These are phyloP conservation scores for Cydia strobilella DNA, from an alignment of 1,140 invertebrate species.

Conservation along the genomic window DNA sequence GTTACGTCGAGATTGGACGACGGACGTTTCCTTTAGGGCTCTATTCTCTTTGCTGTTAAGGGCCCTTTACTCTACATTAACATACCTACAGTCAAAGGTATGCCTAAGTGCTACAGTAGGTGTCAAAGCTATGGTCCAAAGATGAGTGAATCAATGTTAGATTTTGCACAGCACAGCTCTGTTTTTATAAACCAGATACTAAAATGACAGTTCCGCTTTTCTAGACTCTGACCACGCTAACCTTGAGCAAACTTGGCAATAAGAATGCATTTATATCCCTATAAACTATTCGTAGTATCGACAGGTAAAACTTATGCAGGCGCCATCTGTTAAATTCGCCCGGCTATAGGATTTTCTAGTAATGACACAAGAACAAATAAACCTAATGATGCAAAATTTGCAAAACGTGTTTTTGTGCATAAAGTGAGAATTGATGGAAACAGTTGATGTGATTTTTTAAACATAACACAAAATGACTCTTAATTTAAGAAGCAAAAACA, in stretches of 20 bases:
- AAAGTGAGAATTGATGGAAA: background rate
- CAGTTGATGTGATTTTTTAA: background rate
- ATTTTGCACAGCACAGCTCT: too few relatives aligned
- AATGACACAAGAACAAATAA: background rate
- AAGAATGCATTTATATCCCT: too few relatives aligned
- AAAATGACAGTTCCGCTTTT: too few relatives aligned
- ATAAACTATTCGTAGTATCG: too few relatives aligned
- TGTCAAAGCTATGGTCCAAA: background rate
- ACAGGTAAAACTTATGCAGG: too few relatives aligned
- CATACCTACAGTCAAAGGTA: background rate
- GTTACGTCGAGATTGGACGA: background rate
- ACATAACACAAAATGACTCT: background rate
- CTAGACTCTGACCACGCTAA: too few relatives aligned
- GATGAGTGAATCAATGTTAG: background rate
- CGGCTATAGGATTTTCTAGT: background rate
- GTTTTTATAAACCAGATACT: too few relatives aligned
- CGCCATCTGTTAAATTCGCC: too few relatives aligned
- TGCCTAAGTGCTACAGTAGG: background rate
- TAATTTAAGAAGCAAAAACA: background rate
- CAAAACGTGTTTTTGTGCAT: background rate
- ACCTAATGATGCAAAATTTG: background rate
- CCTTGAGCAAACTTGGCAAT: too few relatives aligned
- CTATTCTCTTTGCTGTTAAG: background rate
- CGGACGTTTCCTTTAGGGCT: constrained; percentile 9
- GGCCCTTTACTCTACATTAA: background rate